Conservation (phyloP, 2,797 vertebrate genomes). For the Anas bahamensis region DNA sequence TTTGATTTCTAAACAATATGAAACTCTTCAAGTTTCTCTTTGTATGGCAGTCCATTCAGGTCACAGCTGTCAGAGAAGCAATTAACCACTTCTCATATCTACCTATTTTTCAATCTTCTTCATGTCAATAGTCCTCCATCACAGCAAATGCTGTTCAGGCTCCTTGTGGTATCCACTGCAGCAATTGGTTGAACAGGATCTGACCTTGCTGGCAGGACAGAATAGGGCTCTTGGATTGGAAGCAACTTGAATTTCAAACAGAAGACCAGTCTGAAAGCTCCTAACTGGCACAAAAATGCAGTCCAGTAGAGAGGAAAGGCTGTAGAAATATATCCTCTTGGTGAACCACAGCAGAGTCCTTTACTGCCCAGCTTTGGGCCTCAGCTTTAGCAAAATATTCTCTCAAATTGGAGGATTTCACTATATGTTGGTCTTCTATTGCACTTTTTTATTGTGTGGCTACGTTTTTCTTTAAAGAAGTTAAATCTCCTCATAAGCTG, state of each 20-base stretch:
- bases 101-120: not conserved
- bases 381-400: not conserved
- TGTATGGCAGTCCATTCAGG: not conserved
- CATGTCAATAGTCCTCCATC: not conserved
- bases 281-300: not conserved
- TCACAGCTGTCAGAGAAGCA: not conserved
- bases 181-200: not conserved
- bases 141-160: not conserved
- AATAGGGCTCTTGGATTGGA: not conserved
- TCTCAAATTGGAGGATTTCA: not conserved
- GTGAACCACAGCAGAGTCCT: not conserved
- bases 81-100: not conserved
- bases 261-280: not conserved
- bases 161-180: not conserved
- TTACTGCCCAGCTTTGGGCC: not conserved
- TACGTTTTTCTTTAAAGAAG: not conserved
- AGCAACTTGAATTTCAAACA: not conserved
- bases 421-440: not conserved
- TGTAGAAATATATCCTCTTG: not conserved
- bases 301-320: not conserved
- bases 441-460: not conserved
- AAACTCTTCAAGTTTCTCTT: not conserved
- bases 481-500: not conserved
- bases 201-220: not conserved
- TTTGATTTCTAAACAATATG: not conserved